Conservation (phyloP, 2,797 vertebrate genomes). For the Malurus leucopterus region DNA sequence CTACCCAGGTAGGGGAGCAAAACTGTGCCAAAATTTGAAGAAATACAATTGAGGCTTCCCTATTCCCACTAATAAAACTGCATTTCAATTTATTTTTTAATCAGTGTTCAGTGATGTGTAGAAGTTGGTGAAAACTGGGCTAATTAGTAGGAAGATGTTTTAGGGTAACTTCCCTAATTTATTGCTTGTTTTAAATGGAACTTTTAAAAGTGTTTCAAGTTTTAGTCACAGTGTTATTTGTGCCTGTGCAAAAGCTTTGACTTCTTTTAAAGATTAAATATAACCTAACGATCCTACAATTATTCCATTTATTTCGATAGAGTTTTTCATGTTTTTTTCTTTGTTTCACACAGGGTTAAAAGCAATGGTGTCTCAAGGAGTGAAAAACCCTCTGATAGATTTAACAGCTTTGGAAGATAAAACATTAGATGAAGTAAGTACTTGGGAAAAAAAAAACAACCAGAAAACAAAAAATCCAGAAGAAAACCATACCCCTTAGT, state of each 20-base stretch:
- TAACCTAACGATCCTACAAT: background rate
- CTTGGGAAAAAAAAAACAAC: too few relatives aligned
- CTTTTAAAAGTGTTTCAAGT: background rate
- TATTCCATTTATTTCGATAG: background rate
- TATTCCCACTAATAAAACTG: background rate
- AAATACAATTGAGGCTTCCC: background rate
- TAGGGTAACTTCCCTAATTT: background rate
- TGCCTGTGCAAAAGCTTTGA: background rate
- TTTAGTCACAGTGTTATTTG: background rate
- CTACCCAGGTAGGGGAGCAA: background rate
- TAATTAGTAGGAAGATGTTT: background rate
- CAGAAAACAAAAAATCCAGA: background rate
- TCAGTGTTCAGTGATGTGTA: background rate
- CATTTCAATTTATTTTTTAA: background rate
- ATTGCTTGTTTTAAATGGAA: background rate
- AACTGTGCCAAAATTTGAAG: background rate
- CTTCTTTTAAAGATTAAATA: background rate
- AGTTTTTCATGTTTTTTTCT: background rate
- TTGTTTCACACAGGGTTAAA: conserved; percentile 81
- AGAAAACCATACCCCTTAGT: background rate
- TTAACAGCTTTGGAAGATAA: conserved; percentile 92
- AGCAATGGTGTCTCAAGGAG: conserved; percentile 92
- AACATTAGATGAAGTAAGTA: conserved; percentile 90
- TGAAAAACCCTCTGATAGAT: conserved; percentile 94
- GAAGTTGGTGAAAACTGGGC: background rate